Percentiles rank a stretch among this genome's conserved stretches.
These are phyloP conservation scores for Pedetes capensis DNA, from an alignment of 2,113 vertebrate genomes.

Conservation along the genomic window DNA sequence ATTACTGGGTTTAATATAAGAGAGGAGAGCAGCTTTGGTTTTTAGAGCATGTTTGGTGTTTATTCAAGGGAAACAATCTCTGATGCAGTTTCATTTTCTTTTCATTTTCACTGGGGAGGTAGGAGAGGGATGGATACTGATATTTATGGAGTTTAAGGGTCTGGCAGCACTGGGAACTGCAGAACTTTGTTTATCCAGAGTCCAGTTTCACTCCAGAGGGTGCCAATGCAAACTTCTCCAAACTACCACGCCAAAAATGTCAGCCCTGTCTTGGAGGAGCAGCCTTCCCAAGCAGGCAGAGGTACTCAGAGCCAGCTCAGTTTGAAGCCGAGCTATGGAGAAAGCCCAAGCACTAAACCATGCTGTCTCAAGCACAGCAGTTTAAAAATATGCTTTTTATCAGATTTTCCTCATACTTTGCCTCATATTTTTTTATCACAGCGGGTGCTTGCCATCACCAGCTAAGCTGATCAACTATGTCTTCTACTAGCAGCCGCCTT, in stretches of 20 bases:
- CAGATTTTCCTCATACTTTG: constrained; percentile 72
- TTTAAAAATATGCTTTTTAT: constrained; percentile 79
- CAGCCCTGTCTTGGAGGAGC: constrained; percentile 53
- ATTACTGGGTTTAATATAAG: constrained; percentile 78
- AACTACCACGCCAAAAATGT: constrained; percentile 73
- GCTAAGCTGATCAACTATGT: constrained; percentile 69
- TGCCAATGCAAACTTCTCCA: constrained; percentile 79
- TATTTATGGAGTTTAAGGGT: constrained; percentile 78
- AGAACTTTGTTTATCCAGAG: constrained; percentile 79
- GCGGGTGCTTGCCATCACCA: constrained; percentile 62
- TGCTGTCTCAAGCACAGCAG: constrained; percentile 60
- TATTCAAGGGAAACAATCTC: constrained; percentile 74
- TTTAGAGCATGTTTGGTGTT: constrained; percentile 72
- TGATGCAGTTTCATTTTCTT: constrained; percentile 73
- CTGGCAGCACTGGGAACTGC: constrained; percentile 74
- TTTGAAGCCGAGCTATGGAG: constrained; percentile 54
- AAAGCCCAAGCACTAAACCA: constrained; percentile 53
- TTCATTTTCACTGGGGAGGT: constrained; percentile 38
- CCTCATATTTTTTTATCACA: constrained; percentile 69
- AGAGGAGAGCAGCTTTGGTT: constrained; percentile 71
- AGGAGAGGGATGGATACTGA: constrained; percentile 64
- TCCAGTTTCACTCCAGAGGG: constrained; percentile 70
- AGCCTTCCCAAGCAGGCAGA: constrained; percentile 36
- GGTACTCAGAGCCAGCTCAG: constrained; percentile 32
- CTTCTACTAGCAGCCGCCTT: constrained; percentile 50